phyloP scores from a whole-genome alignment of 2,113 vertebrate genomes.

The Formicarius rufipectus region DNA sequence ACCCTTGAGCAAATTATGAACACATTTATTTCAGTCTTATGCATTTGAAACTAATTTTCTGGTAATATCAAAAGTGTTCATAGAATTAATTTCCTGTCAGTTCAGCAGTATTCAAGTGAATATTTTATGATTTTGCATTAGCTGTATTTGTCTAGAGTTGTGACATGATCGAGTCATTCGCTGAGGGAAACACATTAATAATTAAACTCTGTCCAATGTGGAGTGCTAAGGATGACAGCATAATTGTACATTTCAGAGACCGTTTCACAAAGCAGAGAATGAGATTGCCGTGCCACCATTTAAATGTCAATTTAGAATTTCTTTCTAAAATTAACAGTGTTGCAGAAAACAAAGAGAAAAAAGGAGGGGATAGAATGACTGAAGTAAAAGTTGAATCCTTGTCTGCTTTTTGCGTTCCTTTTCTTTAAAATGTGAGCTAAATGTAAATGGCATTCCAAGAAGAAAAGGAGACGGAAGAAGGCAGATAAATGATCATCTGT shows the following conservation, averaged over 20 bases:
- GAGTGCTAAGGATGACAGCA: slow-evolving; percentile 87
- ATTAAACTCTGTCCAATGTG: slow-evolving; percentile 90
- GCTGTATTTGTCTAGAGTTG: slow-evolving; percentile 94
- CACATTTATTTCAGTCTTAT: slow-evolving; percentile 86
- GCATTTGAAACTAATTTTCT: slow-evolving; percentile 89
- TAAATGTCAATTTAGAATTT: slow-evolving; percentile 81
- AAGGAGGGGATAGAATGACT: not conserved
- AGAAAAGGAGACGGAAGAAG: not conserved
- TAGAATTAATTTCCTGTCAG: slow-evolving; percentile 90
- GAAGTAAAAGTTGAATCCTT: slow-evolving; percentile 61
- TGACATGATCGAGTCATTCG: slow-evolving; percentile 92
- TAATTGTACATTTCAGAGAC: slow-evolving; percentile 85
- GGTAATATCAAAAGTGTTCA: slow-evolving; percentile 86
- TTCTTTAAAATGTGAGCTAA: slow-evolving; percentile 63
- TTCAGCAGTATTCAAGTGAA: slow-evolving; percentile 89
- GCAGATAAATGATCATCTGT: slow-evolving; percentile 55
- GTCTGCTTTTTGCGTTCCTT: slow-evolving; percentile 13
- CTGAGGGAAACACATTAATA: slow-evolving; percentile 95
- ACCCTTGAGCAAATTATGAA: slow-evolving; percentile 88
- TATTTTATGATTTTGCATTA: slow-evolving; percentile 97
- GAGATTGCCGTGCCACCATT: slow-evolving; percentile 80
- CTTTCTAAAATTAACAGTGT: slow-evolving; percentile 70
- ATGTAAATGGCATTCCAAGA: slow-evolving; percentile 35
- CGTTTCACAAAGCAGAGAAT: slow-evolving; percentile 73
- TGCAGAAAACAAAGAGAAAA: slow-evolving; percentile 36